Base-by-base conservation (phyloP, 2,888 invertebrate species). In the Tachina lurida region DNA sequence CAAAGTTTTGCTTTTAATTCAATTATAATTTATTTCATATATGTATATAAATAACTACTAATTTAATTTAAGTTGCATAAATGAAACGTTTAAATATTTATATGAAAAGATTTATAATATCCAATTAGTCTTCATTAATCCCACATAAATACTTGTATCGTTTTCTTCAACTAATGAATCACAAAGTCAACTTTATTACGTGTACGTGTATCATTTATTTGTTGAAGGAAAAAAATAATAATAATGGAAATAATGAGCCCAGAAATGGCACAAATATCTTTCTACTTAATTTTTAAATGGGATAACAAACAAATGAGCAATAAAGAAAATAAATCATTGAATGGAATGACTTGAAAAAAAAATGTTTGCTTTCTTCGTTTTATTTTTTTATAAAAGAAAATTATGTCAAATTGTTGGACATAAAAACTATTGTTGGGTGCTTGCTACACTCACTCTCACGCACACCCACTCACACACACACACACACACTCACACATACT, bases 321-420 rank as follows among this genome's bases (percentile, higher is more conserved):
- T 45, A 22, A 68, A 75, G 13, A 73, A 41, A 73, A 65, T 67
- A 84, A 81, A 70, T 60, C 63, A 84, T 71, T 71, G 52, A 58
- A 73, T 15, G 12, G 15, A 31, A 31, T 7, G 31, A 60, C 67
- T 31, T 60, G n/a, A n/a, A 22, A 60, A 43, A 47, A 31, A 54
- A 74, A 68, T 78, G 17, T 63, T 31, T 67, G 47, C 31, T 31
- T 71, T 74, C 49, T 39, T 73, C 5, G n/a, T 47, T 10, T 15
- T 54, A 9, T 17, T 76, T 54, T 10, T 63, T 52, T 70, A 62
- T 56, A 70, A 75, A 65, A 75, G 56, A 75, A 79, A 85, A 82
- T 79, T 70, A 82, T 85, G 85, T 85, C 85, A 85, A 82, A 85
- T 82, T 85, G 62, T 75, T 47, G 63, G 31, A 19, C 41, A 47